phyloP scores from a whole-genome alignment of 2,797 vertebrate species.

The Hippoglossus hippoglossus region DNA sequence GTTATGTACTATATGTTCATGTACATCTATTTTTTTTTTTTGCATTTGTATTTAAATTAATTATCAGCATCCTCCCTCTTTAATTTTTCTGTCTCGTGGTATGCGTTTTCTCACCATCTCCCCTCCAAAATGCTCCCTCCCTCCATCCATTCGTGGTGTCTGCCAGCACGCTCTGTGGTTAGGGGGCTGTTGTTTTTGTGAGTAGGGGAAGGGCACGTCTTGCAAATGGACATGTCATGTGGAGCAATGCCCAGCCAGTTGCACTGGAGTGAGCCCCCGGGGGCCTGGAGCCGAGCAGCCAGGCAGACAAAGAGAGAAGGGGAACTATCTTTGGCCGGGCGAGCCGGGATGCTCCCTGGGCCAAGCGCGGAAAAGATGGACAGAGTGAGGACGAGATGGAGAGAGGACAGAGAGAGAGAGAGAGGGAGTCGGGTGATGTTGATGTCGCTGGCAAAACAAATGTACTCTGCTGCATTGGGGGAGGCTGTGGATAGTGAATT shows the following conservation, averaged over 20 bases:
- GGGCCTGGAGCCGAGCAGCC: conserved; percentile 55
- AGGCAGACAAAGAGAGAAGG: conserved; percentile 49
- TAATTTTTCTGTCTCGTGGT: not conserved
- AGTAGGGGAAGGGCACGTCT: conserved; percentile 52
- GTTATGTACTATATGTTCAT: not conserved
- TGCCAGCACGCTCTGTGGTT: conserved; percentile 41
- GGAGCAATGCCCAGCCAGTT: conserved; percentile 65
- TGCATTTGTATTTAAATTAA: conserved; percentile 3
- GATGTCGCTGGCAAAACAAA: conserved; percentile 24
- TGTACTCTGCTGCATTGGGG: not conserved
- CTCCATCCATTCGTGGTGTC: conserved; percentile 10
- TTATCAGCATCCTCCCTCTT: not conserved
- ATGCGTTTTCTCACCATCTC: not conserved
- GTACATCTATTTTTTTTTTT: not conserved
- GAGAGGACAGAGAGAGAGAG: conserved; percentile 27
- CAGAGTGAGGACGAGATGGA: conserved; percentile 25
- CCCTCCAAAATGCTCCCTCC: not conserved
- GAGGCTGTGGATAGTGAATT: not conserved
- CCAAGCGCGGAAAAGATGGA: conserved; percentile 46
- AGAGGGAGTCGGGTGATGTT: conserved; percentile 5
- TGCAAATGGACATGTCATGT: conserved; percentile 72
- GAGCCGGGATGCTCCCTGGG: conserved; percentile 34
- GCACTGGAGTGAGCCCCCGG: conserved; percentile 41
- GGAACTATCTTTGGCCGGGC: conserved; percentile 61
- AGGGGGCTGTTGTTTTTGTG: conserved; percentile 57